Evolutionary conservation across 2,888 invertebrate species (phyloP), one percentile per base, ranked within the genome.

Genomic region (Pammene fasciana): DNA sequence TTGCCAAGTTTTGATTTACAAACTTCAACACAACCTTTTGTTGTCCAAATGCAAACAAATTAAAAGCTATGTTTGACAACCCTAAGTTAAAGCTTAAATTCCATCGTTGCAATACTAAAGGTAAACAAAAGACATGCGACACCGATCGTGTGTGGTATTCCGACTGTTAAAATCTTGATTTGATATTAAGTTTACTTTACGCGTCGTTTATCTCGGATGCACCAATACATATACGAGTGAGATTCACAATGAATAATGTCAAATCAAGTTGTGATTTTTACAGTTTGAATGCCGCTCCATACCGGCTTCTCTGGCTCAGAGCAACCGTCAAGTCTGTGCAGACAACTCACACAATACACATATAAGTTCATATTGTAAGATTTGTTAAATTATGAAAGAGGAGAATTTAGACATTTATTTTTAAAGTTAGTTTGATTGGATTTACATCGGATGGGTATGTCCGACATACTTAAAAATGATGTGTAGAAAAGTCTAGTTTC

Each of bases 111-210:
- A 70, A 70, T 70, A 65, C 62, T 67, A 52, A 68, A 64, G 45
- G 67, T 78, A 80, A 83, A 84, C 79, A 84, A 75, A 26, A 79
- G 84, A 80, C 75, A 84, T 73, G 73, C 73, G 84, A 84, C 78
- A 84, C 79, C 78, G 75, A 56, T 64, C 68, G 66, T 57, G 54
- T 9, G 38, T 6, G 38, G 38, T 9, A 38, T 38, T 38, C 62
- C 34, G 43, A 34, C 38, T 26, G 10, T 10, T 5, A 38, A 38
- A 7, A 38, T 5, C 2, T 38, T 9, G 6, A 38, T 38, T 38
- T 38, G 9, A 38, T 38, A 38, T 38, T 1, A 6, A 38, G 2
- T 38, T 38, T 9, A 38, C 7, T 9, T 38, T 9, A 38, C 38
- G 2, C 38, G 9, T 6, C 0, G 38, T 38, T 5, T 26, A 3